Conservation (phyloP, 2,797 vertebrate genomes). For the Chanos chanos region DNA sequence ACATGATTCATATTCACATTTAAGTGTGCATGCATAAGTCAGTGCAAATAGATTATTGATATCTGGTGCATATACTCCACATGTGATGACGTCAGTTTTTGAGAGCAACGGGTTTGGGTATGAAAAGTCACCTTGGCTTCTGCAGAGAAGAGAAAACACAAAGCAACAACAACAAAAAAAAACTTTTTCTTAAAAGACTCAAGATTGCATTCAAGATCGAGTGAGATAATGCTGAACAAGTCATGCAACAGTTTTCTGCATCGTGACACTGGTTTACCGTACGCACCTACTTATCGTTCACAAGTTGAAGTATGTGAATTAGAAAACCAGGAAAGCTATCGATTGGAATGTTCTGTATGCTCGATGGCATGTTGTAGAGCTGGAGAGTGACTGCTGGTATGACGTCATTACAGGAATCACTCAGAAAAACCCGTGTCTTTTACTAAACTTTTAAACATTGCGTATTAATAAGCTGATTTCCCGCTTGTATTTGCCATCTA, state of each 20-base stretch:
- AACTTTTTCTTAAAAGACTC: slow-evolving; percentile 1
- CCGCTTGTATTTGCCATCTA: too few species aligned
- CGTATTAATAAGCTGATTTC: too few species aligned
- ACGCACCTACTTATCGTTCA: background rate
- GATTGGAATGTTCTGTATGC: background rate
- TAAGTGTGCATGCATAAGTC: too few species aligned
- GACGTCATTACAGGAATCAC: slow-evolving; percentile 7
- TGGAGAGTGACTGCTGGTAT: background rate
- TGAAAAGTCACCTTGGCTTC: too few species aligned
- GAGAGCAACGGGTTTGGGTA: too few species aligned
- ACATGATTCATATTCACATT: too few species aligned
- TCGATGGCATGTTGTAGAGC: background rate
- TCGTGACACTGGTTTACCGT: background rate
- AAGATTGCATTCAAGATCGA: background rate
- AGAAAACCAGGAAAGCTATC: background rate
- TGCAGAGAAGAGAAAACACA: too few species aligned
- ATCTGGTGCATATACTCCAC: too few species aligned
- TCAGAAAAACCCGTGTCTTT: background rate
- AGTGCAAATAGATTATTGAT: too few species aligned
- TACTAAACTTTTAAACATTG: too few species aligned
- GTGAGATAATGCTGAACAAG: background rate
- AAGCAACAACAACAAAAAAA: too few species aligned
- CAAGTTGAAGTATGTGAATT: background rate
- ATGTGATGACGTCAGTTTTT: too few species aligned
- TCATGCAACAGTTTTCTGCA: background rate